phyloP scores from a whole-genome alignment of 1,140 invertebrate species.

The Zaprionus camerounensis region DNA sequence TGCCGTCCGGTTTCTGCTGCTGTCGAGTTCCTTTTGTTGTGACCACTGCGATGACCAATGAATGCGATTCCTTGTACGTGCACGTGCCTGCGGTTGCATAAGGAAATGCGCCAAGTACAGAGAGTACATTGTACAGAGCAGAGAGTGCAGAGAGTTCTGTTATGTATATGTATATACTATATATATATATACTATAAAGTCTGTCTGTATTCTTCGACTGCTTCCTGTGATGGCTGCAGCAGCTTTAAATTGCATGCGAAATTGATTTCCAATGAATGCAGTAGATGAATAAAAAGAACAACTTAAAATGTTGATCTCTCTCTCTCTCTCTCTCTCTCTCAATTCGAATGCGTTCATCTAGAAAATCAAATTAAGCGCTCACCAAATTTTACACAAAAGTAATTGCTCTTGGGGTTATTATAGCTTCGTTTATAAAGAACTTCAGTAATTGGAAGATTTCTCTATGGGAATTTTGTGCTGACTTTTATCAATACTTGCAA shows the following conservation, averaged over 20 bases:
- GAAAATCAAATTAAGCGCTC: conserved; percentile 3
- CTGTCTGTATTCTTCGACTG: background rate
- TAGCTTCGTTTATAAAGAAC: background rate
- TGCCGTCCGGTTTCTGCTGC: conserved; percentile 36
- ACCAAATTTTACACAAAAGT: background rate
- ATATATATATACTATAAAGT: background rate
- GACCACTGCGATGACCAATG: conserved; percentile 46
- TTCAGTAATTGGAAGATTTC: background rate
- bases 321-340: background rate
- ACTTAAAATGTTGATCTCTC: background rate
- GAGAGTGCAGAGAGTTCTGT: background rate
- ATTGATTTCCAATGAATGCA: conserved; percentile 16
- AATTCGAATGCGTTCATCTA: conserved; percentile 9
- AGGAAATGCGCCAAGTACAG: conserved; percentile 29
- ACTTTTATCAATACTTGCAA: background rate
- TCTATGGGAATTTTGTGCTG: background rate
- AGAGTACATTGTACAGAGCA: background rate
- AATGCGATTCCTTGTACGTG: conserved; percentile 44
- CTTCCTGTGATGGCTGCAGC: conserved; percentile 9
- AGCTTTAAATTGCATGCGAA: conserved; percentile 42
- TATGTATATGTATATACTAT: too few relatives aligned
- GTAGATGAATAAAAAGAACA: background rate
- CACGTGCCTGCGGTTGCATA: conserved; percentile 45
- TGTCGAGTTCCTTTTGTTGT: conserved; percentile 37
- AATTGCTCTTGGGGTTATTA: conserved; percentile 1